A percentile compares a stretch with the other conserved stretches of the same genome.
Conservation (phyloP, 2,888 invertebrate species). For the Nineta flava region DNA sequence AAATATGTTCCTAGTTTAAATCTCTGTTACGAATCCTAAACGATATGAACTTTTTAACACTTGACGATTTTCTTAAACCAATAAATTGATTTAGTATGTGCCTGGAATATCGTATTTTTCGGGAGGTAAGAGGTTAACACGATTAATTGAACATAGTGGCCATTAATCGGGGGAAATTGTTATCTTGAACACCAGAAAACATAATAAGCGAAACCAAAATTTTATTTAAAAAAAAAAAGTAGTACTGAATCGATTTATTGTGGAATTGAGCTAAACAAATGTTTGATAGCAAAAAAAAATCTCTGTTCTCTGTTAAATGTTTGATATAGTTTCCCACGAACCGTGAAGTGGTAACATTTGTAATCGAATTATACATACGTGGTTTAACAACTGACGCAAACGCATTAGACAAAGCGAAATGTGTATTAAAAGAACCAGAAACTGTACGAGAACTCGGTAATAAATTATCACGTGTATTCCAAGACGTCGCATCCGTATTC, state of each 20-base stretch:
- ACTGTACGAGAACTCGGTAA: constrained; percentile 37
- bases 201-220: too few species aligned
- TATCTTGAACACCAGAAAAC: too few species aligned
- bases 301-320: constrained; percentile 10
- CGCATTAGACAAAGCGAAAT: constrained; percentile 48
- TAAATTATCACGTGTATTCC: constrained; percentile 43
- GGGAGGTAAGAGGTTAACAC: too few species aligned
- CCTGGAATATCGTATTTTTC: too few species aligned
- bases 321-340: constrained; percentile 25
- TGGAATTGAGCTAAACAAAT: background rate
- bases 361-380: constrained; percentile 55
- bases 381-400: constrained; percentile 64
- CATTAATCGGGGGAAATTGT: too few species aligned
- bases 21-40: background rate
- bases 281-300: background rate
- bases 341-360: constrained; percentile 43
- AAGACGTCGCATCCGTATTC: constrained; percentile 43
- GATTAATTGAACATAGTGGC: too few species aligned
- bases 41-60: background rate
- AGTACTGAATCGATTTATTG: too few species aligned
- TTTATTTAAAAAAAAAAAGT: too few species aligned
- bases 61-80: background rate
- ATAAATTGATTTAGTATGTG: background rate
- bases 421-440: constrained; percentile 33
- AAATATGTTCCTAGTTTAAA: too few species aligned